Percentiles rank a stretch among this genome's conserved stretches.
Conservation (phyloP, 2,113 vertebrate species). For the Romanogobio albipinnatus region DNA sequence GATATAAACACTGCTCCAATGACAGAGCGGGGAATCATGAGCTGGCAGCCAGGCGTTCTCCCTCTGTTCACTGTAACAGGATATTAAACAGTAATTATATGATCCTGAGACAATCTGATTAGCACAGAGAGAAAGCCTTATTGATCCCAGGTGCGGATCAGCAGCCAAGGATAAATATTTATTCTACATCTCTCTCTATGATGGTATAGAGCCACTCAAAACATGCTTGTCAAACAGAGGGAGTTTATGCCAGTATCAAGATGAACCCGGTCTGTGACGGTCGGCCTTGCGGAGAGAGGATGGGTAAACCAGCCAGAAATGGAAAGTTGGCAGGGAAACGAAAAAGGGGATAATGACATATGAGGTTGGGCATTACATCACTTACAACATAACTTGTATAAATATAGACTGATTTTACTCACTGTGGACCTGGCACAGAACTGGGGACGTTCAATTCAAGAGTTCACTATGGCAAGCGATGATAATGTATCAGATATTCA, state of each 20-base stretch:
- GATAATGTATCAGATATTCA: neutral
- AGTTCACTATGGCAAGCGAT: neutral
- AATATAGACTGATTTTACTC: slow-evolving; percentile 1
- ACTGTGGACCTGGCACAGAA: neutral
- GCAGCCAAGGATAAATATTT: slow-evolving; percentile 66
- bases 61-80: slow-evolving; percentile 45
- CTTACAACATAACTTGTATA: slow-evolving; percentile 21
- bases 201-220: slow-evolving; percentile 56
- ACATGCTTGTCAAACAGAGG: slow-evolving; percentile 55
- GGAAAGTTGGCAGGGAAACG: slow-evolving; percentile 8
- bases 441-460: neutral
- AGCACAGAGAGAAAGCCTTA: slow-evolving; percentile 65
- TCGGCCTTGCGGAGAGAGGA: neutral
- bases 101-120: slow-evolving; percentile 70
- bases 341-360: neutral
- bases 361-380: slow-evolving; percentile 3
- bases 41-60: slow-evolving; percentile 32
- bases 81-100: slow-evolving; percentile 69
- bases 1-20: slow-evolving; percentile 60
- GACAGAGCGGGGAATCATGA: slow-evolving; percentile 44
- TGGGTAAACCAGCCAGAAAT: neutral
- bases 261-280: slow-evolving; percentile 8
- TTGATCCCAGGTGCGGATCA: slow-evolving; percentile 71
- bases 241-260: slow-evolving; percentile 42
- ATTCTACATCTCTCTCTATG: slow-evolving; percentile 56